Evolutionary conservation across 2,888 invertebrate genomes (phyloP), one percentile per base, ranked within the genome.

Genomic region (Rhodophaea formosa): DNA sequence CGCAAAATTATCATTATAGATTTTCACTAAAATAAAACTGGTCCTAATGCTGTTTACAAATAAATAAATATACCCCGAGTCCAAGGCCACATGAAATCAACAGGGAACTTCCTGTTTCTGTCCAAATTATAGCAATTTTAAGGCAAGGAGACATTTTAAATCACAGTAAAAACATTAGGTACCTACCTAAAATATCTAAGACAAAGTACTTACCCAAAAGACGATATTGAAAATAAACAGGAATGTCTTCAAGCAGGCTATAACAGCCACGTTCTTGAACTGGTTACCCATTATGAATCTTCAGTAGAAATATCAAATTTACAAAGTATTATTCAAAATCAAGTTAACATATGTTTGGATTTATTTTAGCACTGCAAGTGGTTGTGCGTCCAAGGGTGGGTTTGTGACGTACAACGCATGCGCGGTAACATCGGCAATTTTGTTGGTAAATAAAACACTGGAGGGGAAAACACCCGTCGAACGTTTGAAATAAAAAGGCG

Each of bases 161-260:
- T 5, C 3, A 23, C 23, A 23, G 23, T 23, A 23, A 23, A 23
- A 23, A 2, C 7, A 32, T 32, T 32, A 6, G 32, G 32, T 32
- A 23, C 5, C 5, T 23, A 23, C 23, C 3, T 23, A 23, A 23
- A 23, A 23, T 3, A 23, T 23, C 2, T 8, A 12, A 7, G 12
- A 16, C 5, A 35, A 51, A 51, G 10, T 16, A 91, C 95, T 94
- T 85, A 97, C 97, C 96, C 95, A 96, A 84, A 96, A 96, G 30
- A 95, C 86, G 68, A 96, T 92, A 85, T 96, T 97, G 88, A 96
- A 96, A 56, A 95, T 86, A 92, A 96, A 95, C 62, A 97, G 89
- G 44, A 96, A 86, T 0, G 94, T 94, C 80, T 96, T 96, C 87
- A 96, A 93, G 81, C 95, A 96, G 64, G 95, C 94, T 82, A 95